A percentile compares a stretch with the other conserved stretches of the same genome.
Conservation (phyloP, 1,140 invertebrate genomes). For the Glomeris maerens region DNA sequence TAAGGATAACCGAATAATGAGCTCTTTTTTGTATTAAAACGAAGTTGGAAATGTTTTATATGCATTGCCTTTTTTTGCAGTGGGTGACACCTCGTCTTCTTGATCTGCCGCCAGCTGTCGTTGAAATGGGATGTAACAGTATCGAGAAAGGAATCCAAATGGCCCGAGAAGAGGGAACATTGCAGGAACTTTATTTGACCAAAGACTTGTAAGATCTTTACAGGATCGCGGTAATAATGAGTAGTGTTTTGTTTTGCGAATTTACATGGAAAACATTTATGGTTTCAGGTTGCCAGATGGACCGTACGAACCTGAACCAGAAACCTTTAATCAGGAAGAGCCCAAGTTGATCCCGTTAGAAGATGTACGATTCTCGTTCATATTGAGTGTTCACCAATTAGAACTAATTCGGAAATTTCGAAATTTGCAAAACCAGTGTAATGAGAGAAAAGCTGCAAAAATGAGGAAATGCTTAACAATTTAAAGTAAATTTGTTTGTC, state of each 20-base stretch:
- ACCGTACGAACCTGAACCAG: conserved; percentile 66
- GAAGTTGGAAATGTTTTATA: neutral
- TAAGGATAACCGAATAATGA: conserved; percentile 10
- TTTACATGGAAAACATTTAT: conserved; percentile 5
- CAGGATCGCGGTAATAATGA: neutral
- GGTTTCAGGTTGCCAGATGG: conserved; percentile 56
- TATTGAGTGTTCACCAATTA: too few species aligned
- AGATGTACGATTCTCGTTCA: conserved; percentile 46
- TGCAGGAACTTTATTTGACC: conserved; percentile 70
- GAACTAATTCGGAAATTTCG: too few species aligned
- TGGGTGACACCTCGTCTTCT: conserved; percentile 54
- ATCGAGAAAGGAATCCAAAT: conserved; percentile 72
- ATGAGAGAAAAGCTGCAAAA: too few species aligned
- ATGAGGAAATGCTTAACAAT: too few species aligned
- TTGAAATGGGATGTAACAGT: conserved; percentile 60
- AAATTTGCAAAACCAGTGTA: too few species aligned
- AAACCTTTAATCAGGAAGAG: conserved; percentile 55
- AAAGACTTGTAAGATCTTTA: conserved; percentile 35
- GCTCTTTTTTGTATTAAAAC: neutral
- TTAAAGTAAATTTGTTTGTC: too few species aligned
- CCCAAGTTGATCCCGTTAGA: conserved; percentile 72
- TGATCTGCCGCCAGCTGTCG: conserved; percentile 45
- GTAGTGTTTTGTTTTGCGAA: neutral
- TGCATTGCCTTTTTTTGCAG: conserved; percentile 22
- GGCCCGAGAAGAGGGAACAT: conserved; percentile 61